phyloP scores from a whole-genome alignment of 2,888 invertebrate species.

The Eueremaeus valkanovi region DNA sequence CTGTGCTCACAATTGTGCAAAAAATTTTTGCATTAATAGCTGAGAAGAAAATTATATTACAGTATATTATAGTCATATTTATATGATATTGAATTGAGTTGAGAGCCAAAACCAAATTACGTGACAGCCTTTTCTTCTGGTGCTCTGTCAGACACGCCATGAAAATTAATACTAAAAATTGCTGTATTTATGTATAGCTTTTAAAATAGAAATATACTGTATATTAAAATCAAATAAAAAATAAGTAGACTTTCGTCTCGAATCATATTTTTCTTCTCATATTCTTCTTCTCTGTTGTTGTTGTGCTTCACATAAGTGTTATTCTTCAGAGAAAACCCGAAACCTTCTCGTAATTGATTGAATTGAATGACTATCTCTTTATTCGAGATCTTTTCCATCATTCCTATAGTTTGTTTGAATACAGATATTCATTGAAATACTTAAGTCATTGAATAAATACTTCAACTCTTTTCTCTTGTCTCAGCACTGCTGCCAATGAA shows the following conservation, averaged over 20 bases:
- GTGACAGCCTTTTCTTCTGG: slow-evolving; percentile 20
- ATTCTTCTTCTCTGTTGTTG: slow-evolving; percentile 3
- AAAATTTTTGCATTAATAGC: too few relatives aligned
- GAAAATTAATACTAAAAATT: slow-evolving; percentile 24
- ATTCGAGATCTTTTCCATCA: neutral
- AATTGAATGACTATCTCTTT: slow-evolving; percentile 1
- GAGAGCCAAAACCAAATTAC: slow-evolving; percentile 12
- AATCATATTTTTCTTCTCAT: neutral
- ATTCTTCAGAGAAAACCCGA: neutral
- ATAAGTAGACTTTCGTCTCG: neutral
- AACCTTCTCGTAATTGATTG: slow-evolving; percentile 16
- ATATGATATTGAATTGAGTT: too few relatives aligned
- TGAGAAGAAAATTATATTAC: too few relatives aligned
- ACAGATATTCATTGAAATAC: neutral
- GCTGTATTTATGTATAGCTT: neutral
- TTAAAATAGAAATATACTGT: neutral
- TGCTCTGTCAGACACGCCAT: slow-evolving; percentile 18
- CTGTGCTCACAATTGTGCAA: slow-evolving; percentile 5
- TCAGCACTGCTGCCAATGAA: neutral
- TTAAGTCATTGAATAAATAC: neutral
- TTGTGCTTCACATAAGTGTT: slow-evolving; percentile 20
- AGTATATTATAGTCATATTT: too few relatives aligned
- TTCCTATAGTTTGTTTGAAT: neutral
- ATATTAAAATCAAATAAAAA: neutral
- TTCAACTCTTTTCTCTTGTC: neutral